These are phyloP conservation scores for Equus quagga DNA, from an alignment of 2,113 vertebrate genomes.

Conservation along the genomic window DNA sequence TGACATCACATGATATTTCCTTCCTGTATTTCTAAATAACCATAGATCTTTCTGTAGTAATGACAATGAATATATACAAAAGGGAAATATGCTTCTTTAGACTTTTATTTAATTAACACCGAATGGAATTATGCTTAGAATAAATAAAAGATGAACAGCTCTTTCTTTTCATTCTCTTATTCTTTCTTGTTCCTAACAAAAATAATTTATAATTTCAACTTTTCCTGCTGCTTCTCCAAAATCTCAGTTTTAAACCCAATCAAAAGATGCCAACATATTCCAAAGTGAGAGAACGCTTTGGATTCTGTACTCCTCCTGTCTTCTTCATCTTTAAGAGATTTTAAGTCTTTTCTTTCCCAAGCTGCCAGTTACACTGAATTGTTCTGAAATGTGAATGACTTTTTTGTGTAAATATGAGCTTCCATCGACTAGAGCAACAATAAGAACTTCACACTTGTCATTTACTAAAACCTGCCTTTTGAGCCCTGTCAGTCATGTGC, in stretches of 20 bases:
- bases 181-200: slow-evolving; percentile 77
- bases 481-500: slow-evolving; percentile 79
- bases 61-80: slow-evolving; percentile 48
- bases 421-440: slow-evolving; percentile 62
- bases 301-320: slow-evolving; percentile 73
- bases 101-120: slow-evolving; percentile 82
- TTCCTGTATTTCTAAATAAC: background rate
- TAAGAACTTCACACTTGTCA: slow-evolving; percentile 81
- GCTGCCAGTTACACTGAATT: slow-evolving; percentile 67
- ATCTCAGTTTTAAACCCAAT: slow-evolving; percentile 81
- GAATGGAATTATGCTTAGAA: slow-evolving; percentile 81
- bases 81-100: slow-evolving; percentile 66
- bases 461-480: slow-evolving; percentile 74
- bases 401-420: slow-evolving; percentile 68
- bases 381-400: slow-evolving; percentile 75
- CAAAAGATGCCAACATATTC: slow-evolving; percentile 85
- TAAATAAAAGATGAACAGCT: slow-evolving; percentile 85
- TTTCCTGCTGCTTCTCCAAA: slow-evolving; percentile 79
- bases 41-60: slow-evolving; percentile 4
- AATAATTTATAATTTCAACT: slow-evolving; percentile 82
- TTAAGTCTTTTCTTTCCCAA: slow-evolving; percentile 74
- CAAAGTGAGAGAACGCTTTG: slow-evolving; percentile 81
- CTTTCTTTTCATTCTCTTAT: slow-evolving; percentile 73
- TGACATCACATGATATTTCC: background rate
- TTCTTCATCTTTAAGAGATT: slow-evolving; percentile 83